phyloP scores from a whole-genome alignment of 2,113 vertebrate species.

The Cricetomys ansorgei region DNA sequence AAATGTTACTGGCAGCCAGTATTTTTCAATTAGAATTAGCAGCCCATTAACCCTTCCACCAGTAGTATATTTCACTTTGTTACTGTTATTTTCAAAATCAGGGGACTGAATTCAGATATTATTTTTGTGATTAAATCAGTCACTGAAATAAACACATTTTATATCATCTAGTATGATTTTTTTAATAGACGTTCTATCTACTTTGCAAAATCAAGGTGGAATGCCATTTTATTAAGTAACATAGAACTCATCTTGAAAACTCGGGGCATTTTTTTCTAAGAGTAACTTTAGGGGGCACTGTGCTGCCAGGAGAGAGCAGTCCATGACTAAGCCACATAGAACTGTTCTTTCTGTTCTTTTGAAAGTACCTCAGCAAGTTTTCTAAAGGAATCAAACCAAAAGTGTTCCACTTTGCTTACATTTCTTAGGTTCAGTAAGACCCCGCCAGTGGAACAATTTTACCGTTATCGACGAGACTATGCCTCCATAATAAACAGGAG shows the following conservation, averaged over 20 bases:
- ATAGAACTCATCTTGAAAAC: constrained; percentile 16
- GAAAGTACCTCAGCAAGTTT: constrained; percentile 10
- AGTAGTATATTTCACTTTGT: constrained; percentile 32
- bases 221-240: background rate
- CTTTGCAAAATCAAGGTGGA: constrained; percentile 10
- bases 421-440: constrained; percentile 17
- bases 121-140: constrained; percentile 48
- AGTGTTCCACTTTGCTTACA: background rate
- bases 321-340: background rate
- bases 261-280: constrained; percentile 22
- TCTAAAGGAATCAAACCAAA: constrained; percentile 24
- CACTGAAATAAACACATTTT: background rate
- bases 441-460: background rate
- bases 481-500: background rate
- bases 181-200: background rate
- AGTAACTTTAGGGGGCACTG: constrained; percentile 80
- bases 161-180: background rate
- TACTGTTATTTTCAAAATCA: constrained; percentile 11
- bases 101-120: background rate
- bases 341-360: constrained; percentile 49
- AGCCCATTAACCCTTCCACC: background rate
- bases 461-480: background rate
- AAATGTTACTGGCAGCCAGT: background rate
- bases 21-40: background rate
- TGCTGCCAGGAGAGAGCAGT: constrained; percentile 63